Percentiles rank a stretch among this genome's conserved stretches.
phyloP scores from a whole-genome alignment of 2,888 invertebrate species.

The Atherix ibis region DNA sequence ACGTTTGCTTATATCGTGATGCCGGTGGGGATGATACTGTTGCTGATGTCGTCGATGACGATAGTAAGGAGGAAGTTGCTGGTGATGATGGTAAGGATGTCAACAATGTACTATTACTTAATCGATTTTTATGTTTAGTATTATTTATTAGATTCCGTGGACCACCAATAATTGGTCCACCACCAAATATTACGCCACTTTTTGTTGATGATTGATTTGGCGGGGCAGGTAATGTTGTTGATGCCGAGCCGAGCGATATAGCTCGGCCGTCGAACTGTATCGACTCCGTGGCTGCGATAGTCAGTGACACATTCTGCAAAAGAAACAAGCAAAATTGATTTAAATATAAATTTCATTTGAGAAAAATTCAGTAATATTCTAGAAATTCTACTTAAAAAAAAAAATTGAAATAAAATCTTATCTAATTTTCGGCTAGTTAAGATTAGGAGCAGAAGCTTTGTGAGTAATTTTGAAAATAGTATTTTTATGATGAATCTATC shows the following conservation, averaged over 20 bases:
- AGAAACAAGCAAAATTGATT: constrained; percentile 5
- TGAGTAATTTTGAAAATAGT: no score
- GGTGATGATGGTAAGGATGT: constrained; percentile 5
- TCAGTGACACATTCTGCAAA: constrained; percentile 15
- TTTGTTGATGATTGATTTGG: constrained; percentile 6
- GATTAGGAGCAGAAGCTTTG: no score
- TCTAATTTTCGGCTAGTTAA: no score
- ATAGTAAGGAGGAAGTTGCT: constrained; percentile 3
- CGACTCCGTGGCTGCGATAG: constrained; percentile 16
- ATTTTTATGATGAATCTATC: no score
- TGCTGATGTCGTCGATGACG: constrained; percentile 4
- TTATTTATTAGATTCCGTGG: no score
- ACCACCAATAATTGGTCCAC: not conserved
- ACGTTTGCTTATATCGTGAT: no score
- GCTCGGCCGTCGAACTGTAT: constrained; percentile 18
- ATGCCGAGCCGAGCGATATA: constrained; percentile 14
- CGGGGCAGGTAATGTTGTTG: constrained; percentile 7
- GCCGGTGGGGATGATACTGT: constrained; percentile 1
- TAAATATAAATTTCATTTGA: no score
- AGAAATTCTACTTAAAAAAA: constrained; percentile 1
- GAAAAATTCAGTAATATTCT: not conserved
- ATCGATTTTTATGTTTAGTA: no score
- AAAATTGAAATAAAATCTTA: not conserved
- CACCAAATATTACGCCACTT: constrained; percentile 6
- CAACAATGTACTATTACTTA: constrained; percentile 1